Base-by-base conservation (phyloP, 2,888 invertebrate species). In the Darwinula stevensoni region DNA sequence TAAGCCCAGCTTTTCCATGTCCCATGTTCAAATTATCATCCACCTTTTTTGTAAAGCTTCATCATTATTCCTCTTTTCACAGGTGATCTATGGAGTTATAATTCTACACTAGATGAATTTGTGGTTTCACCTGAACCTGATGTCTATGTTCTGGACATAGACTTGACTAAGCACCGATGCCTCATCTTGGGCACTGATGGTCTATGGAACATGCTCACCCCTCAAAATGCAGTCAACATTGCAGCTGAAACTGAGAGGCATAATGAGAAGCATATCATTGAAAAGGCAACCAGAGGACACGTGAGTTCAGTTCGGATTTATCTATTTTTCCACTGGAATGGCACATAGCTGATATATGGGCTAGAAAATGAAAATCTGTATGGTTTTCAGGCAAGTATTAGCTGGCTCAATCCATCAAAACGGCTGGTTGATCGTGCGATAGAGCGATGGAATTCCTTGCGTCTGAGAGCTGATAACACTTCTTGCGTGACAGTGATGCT, bases 41-140 rank as follows among this genome's bases (percentile, higher is more conserved):
- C 28, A 12, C 11, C 13, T 34, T 9, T n/a, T n/a, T 9, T 22
- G 12, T 11, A 28, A 28, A 14, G 9, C 5, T 6, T 28, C 5
- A 13, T 28, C 28, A 11, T 33, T 31, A 11, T 32, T 29, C 16
- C 33, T 38, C 30, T 29, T 30, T 36, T 40, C 44, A 15, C 41
- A 65, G 66, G 91, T 30, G 94, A 94, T 52, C 59, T 97, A 12
- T 97, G 94, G 94, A 88, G 88, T 44, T 91, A 84, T 50, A 88
- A 91, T 54, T 72, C 74, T 2, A 67, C 67, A 35, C 65, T 69
- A 41, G 70, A 84, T 50, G 71, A 75, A 50, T 97, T 84, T 54
- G 73, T 88, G 13, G 91, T 97, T n/a, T 86, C 86, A 17, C 94
- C 94, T 0, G 82, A 82, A 50, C 94, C 94, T 0, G 94, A 97